These are phyloP conservation scores for Trinectes maculatus DNA, from an alignment of 2,113 vertebrate species.

Conservation along the genomic window DNA sequence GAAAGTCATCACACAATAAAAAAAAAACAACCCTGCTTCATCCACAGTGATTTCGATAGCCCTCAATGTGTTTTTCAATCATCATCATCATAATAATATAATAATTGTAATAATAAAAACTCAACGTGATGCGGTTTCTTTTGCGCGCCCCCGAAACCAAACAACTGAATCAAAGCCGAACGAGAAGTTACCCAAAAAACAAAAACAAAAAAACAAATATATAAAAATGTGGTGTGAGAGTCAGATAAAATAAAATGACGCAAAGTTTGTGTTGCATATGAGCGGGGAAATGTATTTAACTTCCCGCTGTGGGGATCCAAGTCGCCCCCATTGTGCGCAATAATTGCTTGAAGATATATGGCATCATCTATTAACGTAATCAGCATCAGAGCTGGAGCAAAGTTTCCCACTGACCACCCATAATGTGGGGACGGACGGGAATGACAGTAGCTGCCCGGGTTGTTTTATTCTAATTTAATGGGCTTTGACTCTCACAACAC, in stretches of 20 bases:
- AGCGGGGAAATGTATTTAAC: slow-evolving; percentile 86
- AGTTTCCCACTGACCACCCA: slow-evolving; percentile 86
- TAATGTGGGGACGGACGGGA: slow-evolving; percentile 54
- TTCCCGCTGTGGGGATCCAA: slow-evolving; percentile 86
- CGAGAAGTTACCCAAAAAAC: background rate
- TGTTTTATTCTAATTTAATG: slow-evolving; percentile 13
- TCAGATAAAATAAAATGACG: slow-evolving; percentile 58
- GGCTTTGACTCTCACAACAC: background rate
- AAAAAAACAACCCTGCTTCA: too few relatives aligned
- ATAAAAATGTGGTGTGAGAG: slow-evolving; percentile 16
- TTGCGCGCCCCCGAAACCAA: background rate
- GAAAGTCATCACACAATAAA: slow-evolving; percentile 15
- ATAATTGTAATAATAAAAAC: too few relatives aligned
- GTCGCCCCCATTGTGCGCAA: slow-evolving; percentile 85
- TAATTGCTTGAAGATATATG: slow-evolving; percentile 95
- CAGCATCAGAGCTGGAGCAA: slow-evolving; percentile 86
- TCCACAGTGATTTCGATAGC: too few relatives aligned
- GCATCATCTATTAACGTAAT: slow-evolving; percentile 97
- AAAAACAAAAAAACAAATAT: background rate
- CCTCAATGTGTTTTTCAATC: too few relatives aligned
- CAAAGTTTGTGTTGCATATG: slow-evolving; percentile 78
- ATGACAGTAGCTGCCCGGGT: background rate
- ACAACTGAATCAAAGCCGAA: background rate
- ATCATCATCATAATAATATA: too few relatives aligned
- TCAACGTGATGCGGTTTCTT: too few relatives aligned